Base-by-base conservation (phyloP, 92 coral and sea anemone species). In the Meandrina meandrites region DNA sequence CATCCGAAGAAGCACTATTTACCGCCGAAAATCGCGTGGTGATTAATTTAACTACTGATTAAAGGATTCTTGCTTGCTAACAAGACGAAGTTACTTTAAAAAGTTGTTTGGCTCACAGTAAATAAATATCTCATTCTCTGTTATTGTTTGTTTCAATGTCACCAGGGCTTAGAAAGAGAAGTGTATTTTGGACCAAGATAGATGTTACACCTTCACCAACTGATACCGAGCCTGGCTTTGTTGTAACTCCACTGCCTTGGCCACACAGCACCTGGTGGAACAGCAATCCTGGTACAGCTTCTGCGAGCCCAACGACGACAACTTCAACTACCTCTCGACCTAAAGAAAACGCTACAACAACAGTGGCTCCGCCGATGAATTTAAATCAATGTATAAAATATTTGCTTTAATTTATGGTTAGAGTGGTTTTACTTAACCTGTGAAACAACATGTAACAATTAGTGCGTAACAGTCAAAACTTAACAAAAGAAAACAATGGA, bases 161-260 rank as follows among this genome's bases (percentile, higher is more conserved):
- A 66, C 13, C 9, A 66, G 71, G 35, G 13, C 35, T 66, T 3
- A 10, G 68, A 6, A 66, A 66, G 34, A 11, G 71, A 66, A 66
- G 71, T 30, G 22, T 30, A 30, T 50, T 36, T 37, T 69, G 10
- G 77, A 19, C 77, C 45, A 19, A 31, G 9, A 35, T 19, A 31
- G 4, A 9, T 1, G 13, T n/a, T 64, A 67, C 8, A 21, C 3
- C 48, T 58, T 34, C 60, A 10, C 48, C 31, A 15, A n/a, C 80
- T 35, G 67, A 45, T 16, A 45, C 40, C 8, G 31, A 69, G 60
- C n/a, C 30, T 31, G 78, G 31, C 13, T 21, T 54, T n/a, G 40
- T 70, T 30, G 74, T 34, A 50, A 84, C 87, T 0, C 87, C 80
- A 27, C 54, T 84, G 1, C 87, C 87, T 4, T 84, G 87, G 87